Percentiles rank a stretch among this genome's conserved stretches.
phyloP scores from a whole-genome alignment of 2,797 vertebrate species.

The Petrocephalus schoutedeni region DNA sequence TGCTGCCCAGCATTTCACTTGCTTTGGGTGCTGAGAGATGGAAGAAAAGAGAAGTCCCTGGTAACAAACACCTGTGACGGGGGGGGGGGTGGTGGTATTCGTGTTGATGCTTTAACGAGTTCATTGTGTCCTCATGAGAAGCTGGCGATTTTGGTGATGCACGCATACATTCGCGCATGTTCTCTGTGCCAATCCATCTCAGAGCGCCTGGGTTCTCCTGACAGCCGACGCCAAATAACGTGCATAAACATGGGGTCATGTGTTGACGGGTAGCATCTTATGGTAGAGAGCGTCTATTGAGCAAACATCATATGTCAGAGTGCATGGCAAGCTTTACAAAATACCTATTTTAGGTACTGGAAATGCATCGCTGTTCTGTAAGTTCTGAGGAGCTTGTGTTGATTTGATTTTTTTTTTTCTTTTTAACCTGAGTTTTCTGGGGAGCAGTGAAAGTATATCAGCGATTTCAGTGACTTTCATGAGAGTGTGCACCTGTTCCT shows the following conservation, averaged over 20 bases:
- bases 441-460: neutral
- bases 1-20: neutral
- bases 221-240: neutral
- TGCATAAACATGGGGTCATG: neutral
- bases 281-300: neutral
- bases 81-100: neutral
- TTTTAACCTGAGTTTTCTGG: neutral
- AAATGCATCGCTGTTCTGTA: neutral
- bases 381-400: neutral
- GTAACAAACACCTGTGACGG: neutral
- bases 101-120: neutral
- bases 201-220: neutral
- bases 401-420: neutral
- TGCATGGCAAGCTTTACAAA: neutral
- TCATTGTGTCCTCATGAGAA: neutral
- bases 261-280: neutral
- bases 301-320: neutral
- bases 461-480: neutral
- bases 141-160: neutral
- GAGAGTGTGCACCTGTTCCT: neutral
- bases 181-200: neutral
- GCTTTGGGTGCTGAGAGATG: neutral
- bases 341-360: neutral
- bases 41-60: neutral
- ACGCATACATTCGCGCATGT: neutral